Evolutionary conservation across 2,797 vertebrate genomes (phyloP).

Genomic region (Lacerta agilis): DNA sequence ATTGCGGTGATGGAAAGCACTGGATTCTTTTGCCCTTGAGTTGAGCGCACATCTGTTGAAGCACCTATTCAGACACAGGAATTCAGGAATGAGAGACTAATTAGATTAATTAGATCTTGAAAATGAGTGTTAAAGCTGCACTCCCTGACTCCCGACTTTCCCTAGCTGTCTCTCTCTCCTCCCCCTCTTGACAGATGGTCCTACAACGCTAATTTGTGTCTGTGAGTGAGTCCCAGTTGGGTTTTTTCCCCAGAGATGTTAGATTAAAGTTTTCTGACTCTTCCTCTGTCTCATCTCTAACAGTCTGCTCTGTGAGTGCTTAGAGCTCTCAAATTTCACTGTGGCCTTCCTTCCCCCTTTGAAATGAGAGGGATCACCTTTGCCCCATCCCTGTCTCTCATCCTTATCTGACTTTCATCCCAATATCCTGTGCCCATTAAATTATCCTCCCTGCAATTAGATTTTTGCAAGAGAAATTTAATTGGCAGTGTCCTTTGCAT

Average conservation of each 20-base stretch:
- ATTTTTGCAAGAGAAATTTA: neutral
- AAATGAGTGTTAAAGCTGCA: neutral
- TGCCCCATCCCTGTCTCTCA: neutral
- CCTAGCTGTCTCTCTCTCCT: neutral
- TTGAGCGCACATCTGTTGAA: neutral
- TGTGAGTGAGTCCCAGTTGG: neutral
- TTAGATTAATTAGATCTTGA: constrained; percentile 7
- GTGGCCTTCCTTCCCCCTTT: neutral
- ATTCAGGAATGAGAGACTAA: constrained; percentile 13
- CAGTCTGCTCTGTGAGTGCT: neutral
- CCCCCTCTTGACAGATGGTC: neutral
- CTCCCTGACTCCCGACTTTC: neutral
- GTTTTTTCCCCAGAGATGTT: neutral
- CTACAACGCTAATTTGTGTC: neutral
- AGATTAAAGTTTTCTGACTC: neutral
- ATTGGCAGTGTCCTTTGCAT: neutral
- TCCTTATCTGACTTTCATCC: neutral
- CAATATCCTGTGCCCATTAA: neutral
- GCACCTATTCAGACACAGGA: neutral
- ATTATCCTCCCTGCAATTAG: neutral
- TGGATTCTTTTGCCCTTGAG: neutral
- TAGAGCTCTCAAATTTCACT: neutral
- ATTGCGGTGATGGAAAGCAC: neutral
- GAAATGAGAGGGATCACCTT: neutral
- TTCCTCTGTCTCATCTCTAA: neutral